Base-by-base conservation (phyloP, 2,113 vertebrate genomes). In the Vidua chalybeata region DNA sequence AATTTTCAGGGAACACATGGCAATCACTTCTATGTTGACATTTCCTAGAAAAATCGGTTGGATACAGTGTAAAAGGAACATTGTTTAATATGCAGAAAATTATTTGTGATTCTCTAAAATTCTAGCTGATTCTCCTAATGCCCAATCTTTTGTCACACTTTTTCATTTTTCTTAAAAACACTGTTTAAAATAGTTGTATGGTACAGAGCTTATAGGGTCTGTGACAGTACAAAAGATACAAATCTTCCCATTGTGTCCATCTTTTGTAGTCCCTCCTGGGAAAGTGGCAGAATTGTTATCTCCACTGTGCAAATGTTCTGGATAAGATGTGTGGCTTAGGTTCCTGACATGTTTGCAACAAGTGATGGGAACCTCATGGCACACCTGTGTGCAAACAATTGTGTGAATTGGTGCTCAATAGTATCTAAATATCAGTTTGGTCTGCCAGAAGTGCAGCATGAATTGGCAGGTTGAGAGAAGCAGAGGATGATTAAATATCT, bases 1-100 rank as follows among this genome's bases (percentile, higher is more conserved):
- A 93, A 69, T 93, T 88, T 94, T 96, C 79, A 87, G 89, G 79
- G 91, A 97, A 94, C 94, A 97, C 94, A 95, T 96, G 89, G 90
- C 91, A 95, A 87, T 96, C 94, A 93, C 26, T 92, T 72, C 15
- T 85, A 89, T 92, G 93, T 95, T 96, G 86, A 89, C 84, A 76
- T 95, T 96, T 84, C 90, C 90, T 92, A 71, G 90, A 95, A 93
- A 93, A 93, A 94, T 81, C 35, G 68, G 39, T 90, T 92, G 55
- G 58, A 73, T 94, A 58, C 22, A 55, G 39, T 73, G 37, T 76
- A 78, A 94, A 83, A 93, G 30, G 86, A 95, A 85, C 55, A 80
- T 61, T 91, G 63, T 94, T 63, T 90, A 86, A 91, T 72, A 87
- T 18, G 59, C 21, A 94, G 59, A 45, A 94, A 77, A 90, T 74